These are phyloP conservation scores for Aselliscus stoliczkanus DNA, from an alignment of 2,797 vertebrate species.

Conservation along the genomic window DNA sequence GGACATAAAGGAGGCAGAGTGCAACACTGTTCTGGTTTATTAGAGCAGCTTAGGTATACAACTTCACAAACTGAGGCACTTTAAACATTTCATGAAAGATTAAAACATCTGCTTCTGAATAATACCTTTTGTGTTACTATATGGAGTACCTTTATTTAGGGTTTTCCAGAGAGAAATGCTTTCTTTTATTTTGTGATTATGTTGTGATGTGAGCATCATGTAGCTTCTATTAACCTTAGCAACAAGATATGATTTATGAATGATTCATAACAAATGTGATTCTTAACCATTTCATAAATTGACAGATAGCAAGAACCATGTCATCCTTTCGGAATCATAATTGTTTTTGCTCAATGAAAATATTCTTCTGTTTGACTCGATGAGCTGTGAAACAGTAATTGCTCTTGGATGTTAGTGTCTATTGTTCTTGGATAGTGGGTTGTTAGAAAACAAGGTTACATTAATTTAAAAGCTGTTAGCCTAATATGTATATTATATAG, in stretches of 20 bases:
- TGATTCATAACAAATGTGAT: neutral
- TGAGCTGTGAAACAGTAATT: neutral
- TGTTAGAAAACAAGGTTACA: slow-evolving; percentile 8
- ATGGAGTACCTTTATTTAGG: neutral
- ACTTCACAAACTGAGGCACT: neutral
- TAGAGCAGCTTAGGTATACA: neutral
- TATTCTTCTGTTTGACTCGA: neutral
- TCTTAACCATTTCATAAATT: neutral
- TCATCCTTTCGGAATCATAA: neutral
- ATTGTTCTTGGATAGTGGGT: neutral
- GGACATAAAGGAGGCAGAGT: neutral
- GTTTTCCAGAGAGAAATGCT: neutral
- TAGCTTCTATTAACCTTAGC: slow-evolving; percentile 39
- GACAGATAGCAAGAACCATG: neutral
- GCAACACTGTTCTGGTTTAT: neutral
- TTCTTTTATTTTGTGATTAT: slow-evolving; percentile 11
- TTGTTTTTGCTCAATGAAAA: slow-evolving; percentile 2
- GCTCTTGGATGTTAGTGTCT: neutral
- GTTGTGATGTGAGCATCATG: neutral
- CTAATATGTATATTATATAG: neutral
- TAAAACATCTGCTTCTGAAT: neutral
- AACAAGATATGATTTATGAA: neutral
- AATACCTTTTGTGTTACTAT: neutral
- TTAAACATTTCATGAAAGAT: neutral
- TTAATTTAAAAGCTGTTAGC: neutral